These are phyloP conservation scores for Rhabdophis nuchalis DNA, from an alignment of 2,797 vertebrate genomes.

Conservation along the genomic window DNA sequence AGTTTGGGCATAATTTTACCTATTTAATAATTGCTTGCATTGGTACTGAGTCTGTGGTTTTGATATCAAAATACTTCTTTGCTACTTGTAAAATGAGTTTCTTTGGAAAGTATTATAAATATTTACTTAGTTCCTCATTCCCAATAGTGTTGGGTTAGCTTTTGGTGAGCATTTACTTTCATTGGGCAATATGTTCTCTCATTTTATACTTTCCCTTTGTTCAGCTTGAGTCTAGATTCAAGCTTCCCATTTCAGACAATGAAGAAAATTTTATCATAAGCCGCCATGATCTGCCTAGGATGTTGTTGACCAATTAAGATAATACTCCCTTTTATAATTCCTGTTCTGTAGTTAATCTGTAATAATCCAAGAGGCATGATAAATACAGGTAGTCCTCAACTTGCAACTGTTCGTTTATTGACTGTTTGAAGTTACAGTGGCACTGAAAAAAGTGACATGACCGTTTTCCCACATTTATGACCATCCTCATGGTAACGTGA, in stretches of 20 bases:
- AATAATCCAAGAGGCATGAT: background rate
- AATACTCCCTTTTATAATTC: background rate
- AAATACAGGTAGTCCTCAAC: background rate
- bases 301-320: background rate
- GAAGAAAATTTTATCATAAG: background rate
- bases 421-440: background rate
- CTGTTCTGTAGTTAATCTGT: background rate
- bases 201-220: background rate
- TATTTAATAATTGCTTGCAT: background rate
- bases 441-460: background rate
- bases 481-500: background rate
- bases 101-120: background rate
- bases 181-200: background rate
- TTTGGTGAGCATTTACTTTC: background rate
- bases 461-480: background rate
- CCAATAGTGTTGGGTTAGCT: background rate
- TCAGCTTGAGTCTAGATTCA: background rate
- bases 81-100: background rate
- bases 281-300: background rate
- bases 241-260: background rate
- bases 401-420: background rate
- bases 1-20: background rate
- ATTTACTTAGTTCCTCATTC: background rate
- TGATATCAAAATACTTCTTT: background rate
- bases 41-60: background rate